These are phyloP conservation scores for Galendromus occidentalis DNA, from an alignment of 1,140 invertebrate genomes.

Conservation along the genomic window DNA sequence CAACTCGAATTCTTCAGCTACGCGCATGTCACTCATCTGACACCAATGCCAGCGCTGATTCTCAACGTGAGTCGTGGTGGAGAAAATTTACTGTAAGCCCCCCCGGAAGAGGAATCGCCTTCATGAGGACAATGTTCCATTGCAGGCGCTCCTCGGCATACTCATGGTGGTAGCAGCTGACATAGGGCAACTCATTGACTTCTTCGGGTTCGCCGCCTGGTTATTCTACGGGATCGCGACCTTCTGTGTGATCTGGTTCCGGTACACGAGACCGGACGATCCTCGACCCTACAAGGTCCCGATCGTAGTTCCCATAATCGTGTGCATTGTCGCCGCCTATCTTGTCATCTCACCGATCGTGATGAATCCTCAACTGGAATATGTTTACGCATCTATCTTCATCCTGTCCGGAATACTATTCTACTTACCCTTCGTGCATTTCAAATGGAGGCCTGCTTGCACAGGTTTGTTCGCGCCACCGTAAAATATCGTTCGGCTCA, in stretches of 20 bases:
- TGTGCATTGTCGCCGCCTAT: constrained; percentile 48
- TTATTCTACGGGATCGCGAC: constrained; percentile 34
- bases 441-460: constrained; percentile 23
- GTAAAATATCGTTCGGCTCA: not conserved
- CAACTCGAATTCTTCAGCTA: constrained; percentile 62
- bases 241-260: constrained; percentile 30
- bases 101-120: too few species aligned
- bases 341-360: constrained; percentile 54
- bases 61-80: constrained; percentile 44
- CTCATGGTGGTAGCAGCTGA: constrained; percentile 32
- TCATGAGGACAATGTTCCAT: too few species aligned
- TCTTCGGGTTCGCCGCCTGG: constrained; percentile 35
- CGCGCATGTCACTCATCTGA: constrained; percentile 52
- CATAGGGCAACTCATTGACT: constrained; percentile 35
- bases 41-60: constrained; percentile 59
- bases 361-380: constrained; percentile 38
- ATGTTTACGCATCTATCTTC: constrained; percentile 29
- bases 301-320: constrained; percentile 47
- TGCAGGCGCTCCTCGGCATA: constrained; percentile 30
- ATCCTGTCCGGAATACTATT: constrained; percentile 27
- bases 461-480: constrained; percentile 25
- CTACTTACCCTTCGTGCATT: constrained; percentile 30
- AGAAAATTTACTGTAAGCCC: too few species aligned
- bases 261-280: constrained; percentile 29
- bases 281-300: constrained; percentile 37